Evolutionary conservation across 2,797 vertebrate genomes (phyloP).

Genomic region (Miichthys miiuy): DNA sequence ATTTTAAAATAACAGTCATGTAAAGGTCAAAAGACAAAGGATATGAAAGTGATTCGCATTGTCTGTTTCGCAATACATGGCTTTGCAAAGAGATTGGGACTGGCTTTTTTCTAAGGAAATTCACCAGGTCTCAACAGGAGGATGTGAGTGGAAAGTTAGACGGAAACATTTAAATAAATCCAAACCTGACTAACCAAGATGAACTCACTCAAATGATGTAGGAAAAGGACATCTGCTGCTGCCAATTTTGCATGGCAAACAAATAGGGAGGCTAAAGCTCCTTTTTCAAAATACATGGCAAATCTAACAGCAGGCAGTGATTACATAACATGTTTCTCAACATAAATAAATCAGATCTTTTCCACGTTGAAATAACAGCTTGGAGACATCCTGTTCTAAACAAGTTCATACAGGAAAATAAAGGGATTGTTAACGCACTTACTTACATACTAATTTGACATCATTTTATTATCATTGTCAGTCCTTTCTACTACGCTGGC

Average conservation of each 20-base stretch:
- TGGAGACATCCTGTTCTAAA: conserved; percentile 27
- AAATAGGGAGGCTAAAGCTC: conserved; percentile 55
- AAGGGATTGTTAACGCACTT: neutral
- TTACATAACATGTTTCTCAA: conserved; percentile 59
- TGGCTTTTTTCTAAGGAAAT: neutral
- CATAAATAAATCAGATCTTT: conserved; percentile 50
- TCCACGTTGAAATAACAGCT: conserved; percentile 32
- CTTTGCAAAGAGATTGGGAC: neutral
- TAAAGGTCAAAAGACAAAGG: neutral
- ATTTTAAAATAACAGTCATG: neutral
- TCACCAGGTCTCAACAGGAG: neutral
- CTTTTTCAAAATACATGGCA: conserved; percentile 32
- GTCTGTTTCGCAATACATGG: neutral
- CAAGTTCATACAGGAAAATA: conserved; percentile 34
- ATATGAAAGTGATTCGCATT: neutral
- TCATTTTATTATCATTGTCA: neutral
- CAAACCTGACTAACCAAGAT: conserved; percentile 51
- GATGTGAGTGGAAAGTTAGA: conserved; percentile 35
- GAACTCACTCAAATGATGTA: conserved; percentile 28
- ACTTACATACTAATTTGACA: neutral
- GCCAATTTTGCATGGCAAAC: conserved; percentile 77
- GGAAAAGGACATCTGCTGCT: conserved; percentile 16
- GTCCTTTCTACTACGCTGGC: neutral
- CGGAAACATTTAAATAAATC: conserved; percentile 78
- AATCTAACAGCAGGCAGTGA: conserved; percentile 29